Base-by-base conservation (phyloP, 1,140 invertebrate genomes). In the Drosophila asahinai region DNA sequence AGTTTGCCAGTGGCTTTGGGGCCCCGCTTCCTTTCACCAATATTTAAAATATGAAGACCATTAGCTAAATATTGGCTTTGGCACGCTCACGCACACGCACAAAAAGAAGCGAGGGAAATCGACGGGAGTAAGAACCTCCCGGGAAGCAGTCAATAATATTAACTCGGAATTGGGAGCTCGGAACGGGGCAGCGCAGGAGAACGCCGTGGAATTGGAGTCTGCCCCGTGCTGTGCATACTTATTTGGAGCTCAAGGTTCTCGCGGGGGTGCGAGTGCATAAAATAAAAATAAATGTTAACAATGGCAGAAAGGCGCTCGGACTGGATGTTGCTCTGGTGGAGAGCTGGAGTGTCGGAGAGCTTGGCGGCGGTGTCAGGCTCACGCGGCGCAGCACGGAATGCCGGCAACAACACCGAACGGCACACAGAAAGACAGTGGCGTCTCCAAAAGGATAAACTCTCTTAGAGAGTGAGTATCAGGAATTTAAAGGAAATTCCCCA, bases 21-120 rank as follows among this genome's bases (percentile, higher is more conserved):
- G 38, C 11, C 70, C 54, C 57, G 15, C 43, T 14, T 17, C 48
- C 54, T 14, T 49, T 38, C 60, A 57, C 68, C 84, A 89, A 89
- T 89, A 90, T 89, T 89, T 89, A 89, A 89, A 89, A 89, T 90
- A 89, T 89, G 86, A 89, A 89, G 84, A 89, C 84, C 84, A 89
- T 89, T 89, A 89, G 84, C 86, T 89, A 90, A 89, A 89, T 89
- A 89, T 89, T 89, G 86, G 86, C 83, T 87, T 87, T 87, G 80
- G 84, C 84, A 89, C 83, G 83, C 84, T 75, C 82, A 80, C 83
- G 64, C 81, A 65, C 66, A 72, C 63, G 66, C 67, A 60, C 62
- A 52, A 55, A 33, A 19, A 52, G 22, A 9, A 25, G 38, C 25
- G 22, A 15, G 45, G 45, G 40, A 15, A n/a, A 14, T 6, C 17